A percentile compares a stretch with the other conserved stretches of the same genome.
phyloP scores from a whole-genome alignment of 2,113 vertebrate species.

The Bothrops jararaca region DNA sequence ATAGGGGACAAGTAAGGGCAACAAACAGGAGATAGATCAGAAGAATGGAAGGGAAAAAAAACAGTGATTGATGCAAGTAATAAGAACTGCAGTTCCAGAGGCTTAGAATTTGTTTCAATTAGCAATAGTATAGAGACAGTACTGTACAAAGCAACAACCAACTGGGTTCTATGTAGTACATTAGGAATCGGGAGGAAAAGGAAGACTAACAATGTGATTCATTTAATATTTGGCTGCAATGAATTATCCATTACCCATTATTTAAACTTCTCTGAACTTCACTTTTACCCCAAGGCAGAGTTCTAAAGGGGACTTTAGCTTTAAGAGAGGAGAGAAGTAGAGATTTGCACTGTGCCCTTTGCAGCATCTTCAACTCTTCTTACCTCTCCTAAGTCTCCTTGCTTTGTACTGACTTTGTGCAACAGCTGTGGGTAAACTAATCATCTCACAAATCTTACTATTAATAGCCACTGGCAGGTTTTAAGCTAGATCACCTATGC shows the following conservation, averaged over 20 bases:
- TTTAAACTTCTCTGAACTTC: slow-evolving; percentile 4
- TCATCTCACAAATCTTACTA: slow-evolving; percentile 47
- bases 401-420: slow-evolving; percentile 36
- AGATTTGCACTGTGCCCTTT: background rate
- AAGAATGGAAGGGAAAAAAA: background rate
- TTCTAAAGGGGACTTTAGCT: slow-evolving; percentile 3
- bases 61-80: background rate
- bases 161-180: background rate
- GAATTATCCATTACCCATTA: fast-evolving
- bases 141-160: fast-evolving
- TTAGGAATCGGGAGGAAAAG: background rate
- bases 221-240: background rate
- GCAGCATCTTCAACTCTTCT: slow-evolving; percentile 4
- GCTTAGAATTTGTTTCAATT: background rate
- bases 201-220: slow-evolving; percentile 1
- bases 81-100: background rate
- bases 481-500: slow-evolving; percentile 31
- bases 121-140: background rate
- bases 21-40: background rate
- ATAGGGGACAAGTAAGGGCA: background rate
- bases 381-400: slow-evolving; percentile 16
- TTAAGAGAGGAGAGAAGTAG: slow-evolving; percentile 10
- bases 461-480: slow-evolving; percentile 64
- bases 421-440: slow-evolving; percentile 67
- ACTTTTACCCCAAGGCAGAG: background rate